Conservation (phyloP, 1,140 invertebrate species). For the Cephus cinctus region DNA sequence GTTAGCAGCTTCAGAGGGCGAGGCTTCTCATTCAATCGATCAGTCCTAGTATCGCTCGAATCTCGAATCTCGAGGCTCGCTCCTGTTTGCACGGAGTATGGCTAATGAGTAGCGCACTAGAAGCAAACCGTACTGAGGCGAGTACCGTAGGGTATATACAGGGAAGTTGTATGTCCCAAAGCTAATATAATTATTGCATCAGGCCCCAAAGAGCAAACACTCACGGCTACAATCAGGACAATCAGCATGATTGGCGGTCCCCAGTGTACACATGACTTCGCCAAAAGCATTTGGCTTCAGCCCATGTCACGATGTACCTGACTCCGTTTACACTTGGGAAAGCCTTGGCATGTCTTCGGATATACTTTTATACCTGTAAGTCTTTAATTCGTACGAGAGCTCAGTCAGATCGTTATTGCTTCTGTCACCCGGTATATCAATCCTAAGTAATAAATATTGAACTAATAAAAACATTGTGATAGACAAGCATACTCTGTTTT, state of each 20-base stretch:
- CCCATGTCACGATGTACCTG: constrained; percentile 16
- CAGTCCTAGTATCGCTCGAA: neutral
- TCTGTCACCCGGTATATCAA: too few species aligned
- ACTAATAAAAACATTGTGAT: too few species aligned
- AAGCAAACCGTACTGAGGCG: constrained; percentile 23
- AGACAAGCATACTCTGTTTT: too few species aligned
- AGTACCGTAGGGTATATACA: constrained; percentile 4
- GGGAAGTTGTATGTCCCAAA: constrained; percentile 27
- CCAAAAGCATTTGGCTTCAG: constrained; percentile 23
- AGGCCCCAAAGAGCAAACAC: constrained; percentile 33
- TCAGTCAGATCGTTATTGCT: too few species aligned
- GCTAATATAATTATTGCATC: constrained; percentile 42
- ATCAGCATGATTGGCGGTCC: constrained; percentile 41
- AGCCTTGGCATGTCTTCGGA: too few species aligned
- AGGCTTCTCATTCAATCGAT: neutral
- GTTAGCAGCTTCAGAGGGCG: constrained; percentile 1
- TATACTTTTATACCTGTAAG: too few species aligned
- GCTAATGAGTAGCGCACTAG: constrained; percentile 30
- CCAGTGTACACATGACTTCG: constrained; percentile 30
- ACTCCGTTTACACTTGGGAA: too few species aligned
- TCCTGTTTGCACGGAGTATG: constrained; percentile 28
- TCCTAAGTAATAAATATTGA: too few species aligned
- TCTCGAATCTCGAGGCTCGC: constrained; percentile 1
- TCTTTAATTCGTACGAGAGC: too few species aligned
- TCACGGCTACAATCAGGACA: constrained; percentile 35